Percentiles rank a stretch among this genome's conserved stretches.
Conservation (phyloP, 2,888 invertebrate species). For the Coleophora deauratella region DNA sequence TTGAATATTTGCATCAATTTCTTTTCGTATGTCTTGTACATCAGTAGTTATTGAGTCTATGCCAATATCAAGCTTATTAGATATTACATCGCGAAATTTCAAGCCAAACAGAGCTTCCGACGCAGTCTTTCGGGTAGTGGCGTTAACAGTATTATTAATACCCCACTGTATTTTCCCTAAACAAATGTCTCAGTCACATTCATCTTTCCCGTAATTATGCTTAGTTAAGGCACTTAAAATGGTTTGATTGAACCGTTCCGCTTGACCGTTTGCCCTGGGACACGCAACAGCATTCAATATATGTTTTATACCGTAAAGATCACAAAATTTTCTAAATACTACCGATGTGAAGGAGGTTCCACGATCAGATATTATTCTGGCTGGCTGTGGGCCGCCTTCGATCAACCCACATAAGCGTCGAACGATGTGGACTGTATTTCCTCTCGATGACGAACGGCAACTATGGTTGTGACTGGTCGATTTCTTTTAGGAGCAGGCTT, state of each 20-base stretch:
- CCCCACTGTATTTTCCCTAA: constrained; percentile 13
- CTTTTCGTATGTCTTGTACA: neutral
- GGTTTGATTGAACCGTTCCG: constrained; percentile 10
- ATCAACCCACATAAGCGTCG: too few species aligned
- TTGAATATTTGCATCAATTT: neutral
- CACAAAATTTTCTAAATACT: constrained; percentile 27
- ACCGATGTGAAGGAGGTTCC: constrained; percentile 36
- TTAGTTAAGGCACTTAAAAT: constrained; percentile 2
- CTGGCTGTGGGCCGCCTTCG: too few species aligned
- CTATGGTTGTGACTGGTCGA: too few species aligned
- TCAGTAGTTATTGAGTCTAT: neutral
- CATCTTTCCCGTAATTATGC: neutral
- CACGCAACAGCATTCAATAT: constrained; percentile 20
- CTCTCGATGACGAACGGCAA: too few species aligned
- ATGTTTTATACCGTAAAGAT: constrained; percentile 20
- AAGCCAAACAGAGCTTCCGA: constrained; percentile 13
- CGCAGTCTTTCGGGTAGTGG: constrained; percentile 12
- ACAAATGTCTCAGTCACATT: constrained; percentile 2
- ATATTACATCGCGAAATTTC: constrained; percentile 4
- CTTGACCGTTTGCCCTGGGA: constrained; percentile 25
- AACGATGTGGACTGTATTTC: too few species aligned
- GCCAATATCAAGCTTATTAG: constrained; percentile 9
- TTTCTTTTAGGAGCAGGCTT: too few species aligned
- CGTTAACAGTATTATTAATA: constrained; percentile 15
- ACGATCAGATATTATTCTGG: constrained; percentile 31